These are phyloP conservation scores for Stigmatopora nigra DNA, from an alignment of 2,113 vertebrate genomes.

Conservation along the genomic window DNA sequence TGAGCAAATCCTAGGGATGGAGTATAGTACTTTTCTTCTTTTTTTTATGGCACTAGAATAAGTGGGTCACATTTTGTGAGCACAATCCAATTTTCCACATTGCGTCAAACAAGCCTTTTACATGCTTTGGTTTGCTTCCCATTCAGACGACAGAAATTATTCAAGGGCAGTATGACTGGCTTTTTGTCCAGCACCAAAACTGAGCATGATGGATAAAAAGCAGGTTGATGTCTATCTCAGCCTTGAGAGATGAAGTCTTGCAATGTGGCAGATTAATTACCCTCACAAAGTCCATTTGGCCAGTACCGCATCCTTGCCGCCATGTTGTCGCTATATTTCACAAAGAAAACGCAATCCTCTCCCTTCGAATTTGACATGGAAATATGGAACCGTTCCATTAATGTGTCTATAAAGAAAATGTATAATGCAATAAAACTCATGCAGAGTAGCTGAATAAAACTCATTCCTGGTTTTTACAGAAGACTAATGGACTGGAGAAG, in stretches of 20 bases:
- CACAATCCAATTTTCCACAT: constrained; percentile 48
- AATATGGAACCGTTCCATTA: not conserved
- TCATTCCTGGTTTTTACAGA: not conserved
- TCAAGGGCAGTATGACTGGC: constrained; percentile 47
- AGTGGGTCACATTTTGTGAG: constrained; percentile 16
- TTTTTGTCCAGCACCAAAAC: constrained; percentile 46
- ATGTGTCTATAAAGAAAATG: not conserved
- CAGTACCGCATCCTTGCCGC: constrained; percentile 27
- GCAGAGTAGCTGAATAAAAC: not conserved
- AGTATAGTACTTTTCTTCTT: constrained; percentile 21
- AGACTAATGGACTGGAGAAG: not conserved
- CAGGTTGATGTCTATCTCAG: constrained; percentile 47
- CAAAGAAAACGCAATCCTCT: not conserved
- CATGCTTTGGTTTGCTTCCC: not conserved
- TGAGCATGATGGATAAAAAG: constrained; percentile 29
- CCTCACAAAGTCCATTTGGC: constrained; percentile 43
- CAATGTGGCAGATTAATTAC: constrained; percentile 55
- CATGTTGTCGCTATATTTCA: constrained; percentile 42
- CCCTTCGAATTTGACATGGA: not conserved
- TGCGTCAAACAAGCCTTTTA: constrained; percentile 18
- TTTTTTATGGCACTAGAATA: constrained; percentile 30
- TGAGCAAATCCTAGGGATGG: constrained; percentile 15
- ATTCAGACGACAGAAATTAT: constrained; percentile 19
- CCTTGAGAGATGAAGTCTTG: constrained; percentile 35
- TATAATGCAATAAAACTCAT: constrained; percentile 7